A percentile compares a stretch with the other conserved stretches of the same genome.
These are phyloP conservation scores for Anisognathus igniventris DNA, from an alignment of 2,797 vertebrate genomes.

Conservation along the genomic window DNA sequence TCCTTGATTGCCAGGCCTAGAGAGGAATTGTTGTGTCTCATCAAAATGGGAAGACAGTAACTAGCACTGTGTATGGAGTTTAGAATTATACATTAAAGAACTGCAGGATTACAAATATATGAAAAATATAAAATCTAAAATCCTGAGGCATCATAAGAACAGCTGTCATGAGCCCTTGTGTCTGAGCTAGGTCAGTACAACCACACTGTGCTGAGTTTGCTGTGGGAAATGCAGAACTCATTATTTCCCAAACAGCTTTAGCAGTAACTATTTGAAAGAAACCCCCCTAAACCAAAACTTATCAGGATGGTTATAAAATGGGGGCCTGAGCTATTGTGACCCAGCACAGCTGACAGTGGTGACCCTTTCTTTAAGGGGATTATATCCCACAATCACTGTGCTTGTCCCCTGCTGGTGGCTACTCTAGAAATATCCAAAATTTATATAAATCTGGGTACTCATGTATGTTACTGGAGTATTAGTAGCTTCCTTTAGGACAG, in stretches of 20 bases:
- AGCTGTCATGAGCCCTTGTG: not conserved
- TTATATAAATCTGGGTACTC: not conserved
- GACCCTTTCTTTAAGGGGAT: not conserved
- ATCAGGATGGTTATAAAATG: not conserved
- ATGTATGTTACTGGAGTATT: not conserved
- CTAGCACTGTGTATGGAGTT: not conserved
- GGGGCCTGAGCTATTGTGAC: not conserved
- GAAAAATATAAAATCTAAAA: not conserved
- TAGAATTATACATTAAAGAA: not conserved
- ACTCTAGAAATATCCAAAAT: not conserved
- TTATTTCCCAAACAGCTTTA: not conserved
- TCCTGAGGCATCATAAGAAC: not conserved
- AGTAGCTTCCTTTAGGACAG: not conserved
- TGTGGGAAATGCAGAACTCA: not conserved
- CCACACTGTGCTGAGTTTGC: not conserved
- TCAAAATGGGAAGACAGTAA: not conserved
- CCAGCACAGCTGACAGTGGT: not conserved
- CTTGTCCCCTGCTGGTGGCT: not conserved
- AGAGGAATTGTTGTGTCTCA: not conserved
- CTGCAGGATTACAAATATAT: not conserved
- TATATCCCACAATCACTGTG: not conserved
- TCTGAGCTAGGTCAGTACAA: not conserved
- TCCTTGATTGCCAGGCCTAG: not conserved
- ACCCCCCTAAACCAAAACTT: not conserved
- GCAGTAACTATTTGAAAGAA: not conserved